These are phyloP conservation scores for Chlorodrepanis virens DNA, from an alignment of 2,113 vertebrate genomes.

Conservation along the genomic window DNA sequence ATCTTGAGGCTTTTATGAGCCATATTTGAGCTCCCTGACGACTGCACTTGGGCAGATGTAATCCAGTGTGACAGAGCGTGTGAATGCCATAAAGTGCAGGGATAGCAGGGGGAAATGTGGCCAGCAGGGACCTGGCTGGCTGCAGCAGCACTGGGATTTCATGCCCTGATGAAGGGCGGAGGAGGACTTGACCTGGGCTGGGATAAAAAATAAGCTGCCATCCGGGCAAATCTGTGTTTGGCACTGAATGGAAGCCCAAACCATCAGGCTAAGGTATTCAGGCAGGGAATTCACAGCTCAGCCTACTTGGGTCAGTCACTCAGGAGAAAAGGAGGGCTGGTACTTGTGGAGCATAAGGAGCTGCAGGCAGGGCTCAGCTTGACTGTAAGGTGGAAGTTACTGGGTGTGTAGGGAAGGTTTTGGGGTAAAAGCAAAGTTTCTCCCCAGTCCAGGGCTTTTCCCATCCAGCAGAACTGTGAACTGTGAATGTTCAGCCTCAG, in stretches of 20 bases:
- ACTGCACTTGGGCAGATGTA: accelerated
- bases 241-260: not conserved
- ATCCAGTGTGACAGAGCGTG: accelerated
- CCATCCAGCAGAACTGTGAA: not conserved
- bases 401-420: not conserved
- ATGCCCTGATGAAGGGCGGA: not conserved
- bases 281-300: not conserved
- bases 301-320: accelerated
- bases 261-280: not conserved
- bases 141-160: not conserved
- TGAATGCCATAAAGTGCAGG: not conserved
- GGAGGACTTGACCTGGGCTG: not conserved
- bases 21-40: not conserved
- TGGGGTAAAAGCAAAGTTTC: not conserved
- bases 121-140: not conserved
- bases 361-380: not conserved
- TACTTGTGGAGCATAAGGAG: not conserved
- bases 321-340: not conserved
- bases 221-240: not conserved
- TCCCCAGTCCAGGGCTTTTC: not conserved
- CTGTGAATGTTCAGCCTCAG: not conserved
- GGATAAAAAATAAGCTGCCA: not conserved
- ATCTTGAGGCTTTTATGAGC: not conserved
- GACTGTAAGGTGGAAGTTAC: not conserved
- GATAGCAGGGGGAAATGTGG: not conserved